Base-by-base conservation (phyloP, 2,888 invertebrate genomes). In the Macrophya annulata region DNA sequence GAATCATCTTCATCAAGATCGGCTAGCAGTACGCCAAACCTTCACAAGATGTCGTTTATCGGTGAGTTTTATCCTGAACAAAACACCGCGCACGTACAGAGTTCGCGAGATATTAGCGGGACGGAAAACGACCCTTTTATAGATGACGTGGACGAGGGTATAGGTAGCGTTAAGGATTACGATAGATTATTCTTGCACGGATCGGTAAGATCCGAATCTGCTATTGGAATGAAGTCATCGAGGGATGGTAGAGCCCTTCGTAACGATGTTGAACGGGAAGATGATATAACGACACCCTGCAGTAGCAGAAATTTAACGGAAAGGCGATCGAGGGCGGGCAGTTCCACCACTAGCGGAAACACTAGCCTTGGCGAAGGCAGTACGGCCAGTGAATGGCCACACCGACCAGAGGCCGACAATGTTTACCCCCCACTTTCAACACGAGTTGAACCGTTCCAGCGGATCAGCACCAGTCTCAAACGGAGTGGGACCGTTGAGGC, bases 11-110 rank as follows among this genome's bases (percentile, higher is more conserved):
- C 62, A 6, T 81, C 81, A 31, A 59, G 81, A 59, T 59, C 83
- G 31, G 68, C 21, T 0, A 71, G 83, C 71, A 83, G 83, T n/a
- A 83, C 83, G 25, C 83, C 83, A n/a, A 83, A 83, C 48, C 68
- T 83, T 37, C 83, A 71, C 72, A 87, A 84, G 74, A 87, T 87
- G 81, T 87, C 86, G 0, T 91, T 89, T 84, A 88, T 90, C 77
- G 88, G 90, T 31, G 90, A 92, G 55, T 89, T 88, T 77, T 90
- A 90, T 85, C 89, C 90, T 15, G 90, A 91, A 43, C 87, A 87
- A 25, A 88, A 21, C 86, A 84, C 31, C 17, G 88, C 86, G 76
- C 87, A 86, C 59, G 88, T 87, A 25, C 45, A 65, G 21, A 72
- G 51, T 40, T 74, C 68, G 31, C 72, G 68, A 25, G 81, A 85